Conservation (phyloP, 2,113 vertebrate genomes). For the Cyanoderma ruficeps region DNA sequence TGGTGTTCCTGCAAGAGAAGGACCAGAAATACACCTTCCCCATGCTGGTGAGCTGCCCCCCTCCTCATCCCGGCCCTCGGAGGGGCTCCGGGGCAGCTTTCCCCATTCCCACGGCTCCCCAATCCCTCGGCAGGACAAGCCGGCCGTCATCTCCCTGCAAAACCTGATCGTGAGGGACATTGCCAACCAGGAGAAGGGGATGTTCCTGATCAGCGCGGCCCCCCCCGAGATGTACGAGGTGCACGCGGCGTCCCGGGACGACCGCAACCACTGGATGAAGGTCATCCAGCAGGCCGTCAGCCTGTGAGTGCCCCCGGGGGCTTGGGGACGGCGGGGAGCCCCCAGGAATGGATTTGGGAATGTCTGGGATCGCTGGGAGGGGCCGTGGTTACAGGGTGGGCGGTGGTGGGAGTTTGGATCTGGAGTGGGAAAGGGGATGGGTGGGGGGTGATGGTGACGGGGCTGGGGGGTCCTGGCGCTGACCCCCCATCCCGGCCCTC, state of each 20-base stretch:
- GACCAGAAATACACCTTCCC: constrained; percentile 91
- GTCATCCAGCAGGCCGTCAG: constrained; percentile 83
- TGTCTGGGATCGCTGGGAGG: no score
- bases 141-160: constrained; percentile 85
- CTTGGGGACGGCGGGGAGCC: neutral
- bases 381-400: fast-evolving
- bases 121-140: constrained; percentile 79
- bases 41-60: constrained; percentile 77
- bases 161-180: constrained; percentile 90
- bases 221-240: constrained; percentile 95
- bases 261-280: constrained; percentile 87
- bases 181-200: constrained; percentile 92
- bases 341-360: no score
- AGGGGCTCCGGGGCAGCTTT: fast-evolving
- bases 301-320: constrained; percentile 71
- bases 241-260: constrained; percentile 84
- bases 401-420: fast-evolving
- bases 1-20: constrained; percentile 93
- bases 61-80: fast-evolving
- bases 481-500: neutral
- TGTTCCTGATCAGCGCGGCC: constrained; percentile 86
- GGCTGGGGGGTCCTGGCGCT: neutral
- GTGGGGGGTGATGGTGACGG: neutral
- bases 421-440: neutral
- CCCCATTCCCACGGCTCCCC: fast-evolving